Evolutionary conservation across 2,888 invertebrate genomes (phyloP).

Genomic region (Hypena proboscidalis): DNA sequence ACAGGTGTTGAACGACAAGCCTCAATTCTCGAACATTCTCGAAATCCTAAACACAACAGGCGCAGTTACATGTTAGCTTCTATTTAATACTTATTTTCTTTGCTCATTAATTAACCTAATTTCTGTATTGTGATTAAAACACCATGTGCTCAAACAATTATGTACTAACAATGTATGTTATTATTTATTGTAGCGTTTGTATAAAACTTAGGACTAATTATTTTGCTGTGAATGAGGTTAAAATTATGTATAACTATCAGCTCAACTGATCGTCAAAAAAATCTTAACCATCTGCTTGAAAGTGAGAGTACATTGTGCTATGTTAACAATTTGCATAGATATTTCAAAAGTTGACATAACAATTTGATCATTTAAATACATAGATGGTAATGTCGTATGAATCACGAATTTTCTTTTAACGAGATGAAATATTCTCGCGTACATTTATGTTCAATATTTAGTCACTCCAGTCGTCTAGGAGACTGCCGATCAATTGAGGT

Average conservation of each 20-base stretch:
- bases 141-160: conserved; percentile 25
- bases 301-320: background rate
- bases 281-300: background rate
- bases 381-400: conserved; percentile 8
- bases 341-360: background rate
- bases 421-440: conserved; percentile 7
- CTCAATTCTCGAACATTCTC: conserved; percentile 10
- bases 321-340: background rate
- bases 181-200: conserved; percentile 32
- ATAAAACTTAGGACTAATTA: conserved; percentile 22
- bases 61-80: conserved; percentile 6
- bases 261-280: conserved; percentile 47
- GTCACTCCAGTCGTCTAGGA: conserved; percentile 15
- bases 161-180: conserved; percentile 42
- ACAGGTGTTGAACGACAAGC: conserved; percentile 13
- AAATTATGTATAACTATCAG: conserved; percentile 34
- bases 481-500: conserved; percentile 54
- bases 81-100: conserved; percentile 17
- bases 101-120: conserved; percentile 21
- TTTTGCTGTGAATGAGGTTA: conserved; percentile 37
- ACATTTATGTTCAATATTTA: conserved; percentile 14
- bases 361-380: background rate
- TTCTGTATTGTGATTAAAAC: conserved; percentile 23
- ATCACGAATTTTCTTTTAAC: conserved; percentile 3
- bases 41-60: conserved; percentile 1